phyloP scores from a whole-genome alignment of 2,888 invertebrate species.

The Hermaeophaga mercurialis region DNA sequence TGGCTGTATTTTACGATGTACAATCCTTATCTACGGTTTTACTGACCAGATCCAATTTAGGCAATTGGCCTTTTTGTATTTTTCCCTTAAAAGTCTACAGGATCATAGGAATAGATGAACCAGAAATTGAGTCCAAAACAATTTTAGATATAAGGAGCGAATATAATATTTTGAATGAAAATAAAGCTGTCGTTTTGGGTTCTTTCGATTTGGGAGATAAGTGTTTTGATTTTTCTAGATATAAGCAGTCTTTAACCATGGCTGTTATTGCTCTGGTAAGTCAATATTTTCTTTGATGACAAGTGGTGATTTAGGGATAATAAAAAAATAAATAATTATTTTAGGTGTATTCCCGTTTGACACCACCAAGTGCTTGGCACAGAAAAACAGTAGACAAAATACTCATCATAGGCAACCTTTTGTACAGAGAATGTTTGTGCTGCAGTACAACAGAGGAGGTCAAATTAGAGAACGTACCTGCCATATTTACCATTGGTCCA shows the following conservation, averaged over 20 bases:
- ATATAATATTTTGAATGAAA: conserved; percentile 62
- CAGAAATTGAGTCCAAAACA: conserved; percentile 59
- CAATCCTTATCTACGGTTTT: conserved; percentile 61
- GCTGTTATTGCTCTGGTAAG: conserved; percentile 62
- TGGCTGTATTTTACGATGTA: conserved; percentile 63
- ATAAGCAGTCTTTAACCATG: conserved; percentile 66
- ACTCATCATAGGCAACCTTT: conserved; percentile 63
- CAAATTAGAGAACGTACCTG: conserved; percentile 63
- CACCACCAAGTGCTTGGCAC: conserved; percentile 67
- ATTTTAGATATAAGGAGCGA: conserved; percentile 62
- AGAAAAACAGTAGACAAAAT: conserved; percentile 65
- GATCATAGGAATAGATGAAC: conserved; percentile 58
- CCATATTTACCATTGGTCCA: conserved; percentile 63
- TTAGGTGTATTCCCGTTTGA: conserved; percentile 66
- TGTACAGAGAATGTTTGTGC: conserved; percentile 62
- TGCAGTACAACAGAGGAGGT: conserved; percentile 60
- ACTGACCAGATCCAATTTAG: conserved; percentile 51
- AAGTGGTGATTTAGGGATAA: background rate
- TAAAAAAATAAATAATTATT: background rate
- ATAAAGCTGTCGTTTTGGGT: conserved; percentile 64
- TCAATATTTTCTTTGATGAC: background rate
- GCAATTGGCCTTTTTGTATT: conserved; percentile 46
- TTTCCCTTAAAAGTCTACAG: conserved; percentile 44
- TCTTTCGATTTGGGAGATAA: conserved; percentile 65
- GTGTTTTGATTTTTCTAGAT: conserved; percentile 64